Base-by-base conservation (phyloP, 53 echinoderm and acorn worm species). In the Luidia sarsii region DNA sequence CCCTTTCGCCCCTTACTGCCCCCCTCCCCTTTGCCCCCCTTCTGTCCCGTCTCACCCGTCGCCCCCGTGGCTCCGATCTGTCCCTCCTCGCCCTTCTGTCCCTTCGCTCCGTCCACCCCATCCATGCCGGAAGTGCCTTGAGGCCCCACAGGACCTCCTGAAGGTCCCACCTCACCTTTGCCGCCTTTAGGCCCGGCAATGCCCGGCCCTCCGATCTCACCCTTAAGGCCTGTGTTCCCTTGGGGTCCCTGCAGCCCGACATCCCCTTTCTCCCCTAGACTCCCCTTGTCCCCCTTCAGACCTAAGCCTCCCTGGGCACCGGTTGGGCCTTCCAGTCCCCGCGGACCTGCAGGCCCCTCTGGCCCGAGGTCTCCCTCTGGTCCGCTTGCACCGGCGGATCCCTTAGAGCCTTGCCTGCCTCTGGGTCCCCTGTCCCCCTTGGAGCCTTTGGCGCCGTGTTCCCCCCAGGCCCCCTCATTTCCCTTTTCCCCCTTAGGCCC, bases 401-500 rank as follows among this genome's bases (percentile, higher is more conserved):
- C 67, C 6, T 56, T 34, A 53, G 39, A 46, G 19, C 82, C 82
- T 15, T 39, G 41, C 34, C 55, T 57, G 18, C 82, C 82, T 48
- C 67, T 67, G 20, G 39, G 67, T 23, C 82, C 82, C 56, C 48
- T 52, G 43, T 54, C 54, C 18, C 82, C 82, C 45, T 43, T 19
- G 7, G 29, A 32, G 18, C 77, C 77, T 25, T 61, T 77, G 28
- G 59, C 45, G 32, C 77, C 77, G 61, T 77, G 77, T 61, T 77
- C 77, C 10, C 77, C 77, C 77, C 77, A 77, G 20, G 16, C 59
- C 2, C 77, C 77, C 28, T 60, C 60, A 20, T 30, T 23, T n/a
- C 77, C 77, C 30, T 59, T 77, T 6, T 77, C 61, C 43, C 77
- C 77, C 13, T 61, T 77, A 18, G 61, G 77, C 5, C 77, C 77